Evolutionary conservation across 2,113 vertebrate species (phyloP), one percentile per base, ranked within the genome.

Genomic region (Phalacrocorax aristotelis): DNA sequence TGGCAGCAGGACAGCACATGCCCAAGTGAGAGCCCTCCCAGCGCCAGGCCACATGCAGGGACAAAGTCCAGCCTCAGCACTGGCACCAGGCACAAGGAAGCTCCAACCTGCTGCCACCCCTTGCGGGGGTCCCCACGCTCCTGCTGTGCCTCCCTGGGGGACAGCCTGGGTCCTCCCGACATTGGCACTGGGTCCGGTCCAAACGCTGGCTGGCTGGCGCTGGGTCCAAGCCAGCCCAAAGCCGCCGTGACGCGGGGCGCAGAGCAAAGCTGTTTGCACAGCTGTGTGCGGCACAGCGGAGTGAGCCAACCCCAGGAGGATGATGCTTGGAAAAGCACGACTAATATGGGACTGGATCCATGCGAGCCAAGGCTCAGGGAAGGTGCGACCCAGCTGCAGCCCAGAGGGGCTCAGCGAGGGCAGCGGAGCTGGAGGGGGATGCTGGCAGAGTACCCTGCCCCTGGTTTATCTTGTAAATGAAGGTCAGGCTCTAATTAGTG

Each of bases 51-150:
- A 66, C 3, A 5, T 62, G 74, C 32, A 15, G 7, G 72, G 69
- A 70, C 84, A 66, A 93, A 87, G 81, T 84, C 48, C 84, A 82
- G 32, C 78, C 55, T 84, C 60, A 8, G 49, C 60, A 64, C 9
- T 0, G 0, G 51, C 69, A 40, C 49, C 0, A 0, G 42, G 26
- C 44, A 7, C 0, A 1, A 25, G 26, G 18, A 70, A 8, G 1
- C 10, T 69, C n/a, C 49, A 25, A 6, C 29, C 38, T 32, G 29
- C 71, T 89, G 64, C 44, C 51, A n/a, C 15, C n/a, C 42, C 8
- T 64, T 5, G 1, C 1, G 0, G 30, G 30, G 21, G 44, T 64
- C 42, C 32, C 34, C 9, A 2, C 38, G 1, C 0, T 32, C 54
- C 82, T 16, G 2, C 49, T 8, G 0, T 2, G 22, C 42, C 1